Evolutionary conservation across 2,113 vertebrate genomes (phyloP), one percentile per base, ranked within the genome.

Genomic region (Cacatua alba): DNA sequence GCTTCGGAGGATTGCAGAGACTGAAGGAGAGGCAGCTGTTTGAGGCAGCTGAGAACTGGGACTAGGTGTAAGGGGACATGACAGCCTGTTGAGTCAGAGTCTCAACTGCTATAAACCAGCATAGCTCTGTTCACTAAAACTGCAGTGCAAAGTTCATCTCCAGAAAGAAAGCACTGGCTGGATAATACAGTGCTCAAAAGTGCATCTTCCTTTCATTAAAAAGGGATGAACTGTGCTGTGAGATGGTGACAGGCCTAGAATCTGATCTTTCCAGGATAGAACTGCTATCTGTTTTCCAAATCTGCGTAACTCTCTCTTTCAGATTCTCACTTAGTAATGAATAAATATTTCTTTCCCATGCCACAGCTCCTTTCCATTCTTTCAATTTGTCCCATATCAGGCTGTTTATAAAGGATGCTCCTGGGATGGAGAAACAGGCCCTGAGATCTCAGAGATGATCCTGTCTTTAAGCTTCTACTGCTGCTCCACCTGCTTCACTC

Each of bases 341-440:
- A 93, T 82, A 96, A 95, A 90, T 95, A 92, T 91, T 89, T 97
- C 62, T 87, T 91, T 91, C 84, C 55, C 67, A 72, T 90, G 82
- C 74, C 70, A 77, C 39, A 94, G 44, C 67, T 94, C 78, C 70
- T 94, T 91, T 49, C 74, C 20, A 1, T 77, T 88, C 63, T 28
- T 92, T 92, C 79, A 82, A 65, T 84, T 90, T 94, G 63, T 85
- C 20, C 51, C 65, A 49, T 53, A 87, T 70, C 69, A 85, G 59
- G 44, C 49, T 92, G 67, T 92, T 95, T 85, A 90, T 80, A 91
- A 92, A 92, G 52, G 78, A 91, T 91, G 93, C 90, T 93, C 75
- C 71, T 77, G 82, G 78, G 96, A 95, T 82, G 71, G 70, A 93
- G 86, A 87, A 92, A 76, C 2, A 1, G 70, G 80, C 59, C 63